Evolutionary conservation across 2,888 invertebrate species (phyloP), one percentile per base, ranked within the genome.

Genomic region (Morpho helenor): DNA sequence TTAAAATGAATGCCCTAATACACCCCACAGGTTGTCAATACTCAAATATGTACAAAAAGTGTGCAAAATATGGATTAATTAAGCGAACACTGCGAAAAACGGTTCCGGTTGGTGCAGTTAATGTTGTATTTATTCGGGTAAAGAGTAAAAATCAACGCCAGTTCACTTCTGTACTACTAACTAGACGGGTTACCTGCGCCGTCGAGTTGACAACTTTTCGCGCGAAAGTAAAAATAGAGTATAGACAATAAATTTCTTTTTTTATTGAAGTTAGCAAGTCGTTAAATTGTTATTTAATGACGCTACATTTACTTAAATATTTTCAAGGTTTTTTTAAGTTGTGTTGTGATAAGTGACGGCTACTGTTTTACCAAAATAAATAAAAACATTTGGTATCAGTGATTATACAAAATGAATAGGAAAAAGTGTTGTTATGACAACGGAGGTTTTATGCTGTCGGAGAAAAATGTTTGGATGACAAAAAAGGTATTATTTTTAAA

Each of bases 371-470:
- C 41, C n/a, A 56, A 59, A 48, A 48, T 45, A 46, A 50, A 57
- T 47, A 49, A 52, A 56, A 50, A 55, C 49, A 42, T 46, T 43
- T 51, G 46, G 49, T 63, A 51, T 51, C 22, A 57, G 56, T 59
- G 55, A 42, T 58, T 49, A 56, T 16, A 41, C 5, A 66, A 62
- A 71, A 74, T 73, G 68, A 69, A 73, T 43, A 75, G 75, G 57
- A 77, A 77, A 54, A 80, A 78, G 63, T 71, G 74, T 68, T 75
- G 80, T 60, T 86, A 82, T 61, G 84, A 84, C 63, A 89, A 89
- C 67, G 73, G 79, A 7, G 90, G 79, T 49, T 89, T 84, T 71
- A 79, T 82, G 64, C 73, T 82, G 72, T 77, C 82, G 5, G 89
- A 88, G 65, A 82, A 84, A 70, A 76, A 78, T 71, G 66, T 74